A percentile compares a stretch with the other conserved stretches of the same genome.
These are phyloP conservation scores for Furcula furcula DNA, from an alignment of 2,888 invertebrate species.

Conservation along the genomic window DNA sequence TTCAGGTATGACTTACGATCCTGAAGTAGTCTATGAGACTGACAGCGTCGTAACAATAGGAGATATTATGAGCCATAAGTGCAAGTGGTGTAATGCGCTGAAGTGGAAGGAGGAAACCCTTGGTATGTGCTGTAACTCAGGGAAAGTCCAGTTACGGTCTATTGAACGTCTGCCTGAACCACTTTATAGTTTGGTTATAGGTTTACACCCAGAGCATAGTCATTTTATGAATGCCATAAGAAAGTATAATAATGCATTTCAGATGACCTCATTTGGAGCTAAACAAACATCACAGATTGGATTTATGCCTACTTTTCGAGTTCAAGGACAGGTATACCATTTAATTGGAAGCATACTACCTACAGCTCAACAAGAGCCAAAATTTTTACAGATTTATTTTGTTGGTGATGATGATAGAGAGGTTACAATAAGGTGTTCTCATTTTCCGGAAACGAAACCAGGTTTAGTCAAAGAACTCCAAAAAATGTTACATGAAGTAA, in stretches of 20 bases:
- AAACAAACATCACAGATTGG: conserved; percentile 1
- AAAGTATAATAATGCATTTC: conserved; percentile 3
- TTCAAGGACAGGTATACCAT: conserved; percentile 11
- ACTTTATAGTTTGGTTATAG: background rate
- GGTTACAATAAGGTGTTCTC: conserved; percentile 1
- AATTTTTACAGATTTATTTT: conserved; percentile 12
- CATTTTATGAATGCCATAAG: background rate
- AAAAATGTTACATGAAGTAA: conserved; percentile 1
- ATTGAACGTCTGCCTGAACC: background rate
- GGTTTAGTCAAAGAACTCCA: conserved; percentile 1
- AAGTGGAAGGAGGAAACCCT: conserved; percentile 1
- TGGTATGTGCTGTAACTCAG: background rate
- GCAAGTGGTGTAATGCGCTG: background rate
- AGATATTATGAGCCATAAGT: background rate
- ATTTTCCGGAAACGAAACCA: conserved; percentile 1
- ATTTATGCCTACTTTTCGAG: conserved; percentile 7
- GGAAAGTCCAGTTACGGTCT: background rate
- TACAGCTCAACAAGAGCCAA: conserved; percentile 1
- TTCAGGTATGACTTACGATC: background rate
- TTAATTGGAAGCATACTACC: conserved; percentile 4
- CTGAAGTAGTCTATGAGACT: too few relatives aligned
- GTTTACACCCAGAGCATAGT: background rate
- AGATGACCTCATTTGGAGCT: conserved; percentile 10
- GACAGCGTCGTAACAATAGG: background rate
- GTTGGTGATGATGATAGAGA: conserved; percentile 4